Evolutionary conservation across 1,140 invertebrate species (phyloP).

Genomic region (Pseudomyrmex concolor): DNA sequence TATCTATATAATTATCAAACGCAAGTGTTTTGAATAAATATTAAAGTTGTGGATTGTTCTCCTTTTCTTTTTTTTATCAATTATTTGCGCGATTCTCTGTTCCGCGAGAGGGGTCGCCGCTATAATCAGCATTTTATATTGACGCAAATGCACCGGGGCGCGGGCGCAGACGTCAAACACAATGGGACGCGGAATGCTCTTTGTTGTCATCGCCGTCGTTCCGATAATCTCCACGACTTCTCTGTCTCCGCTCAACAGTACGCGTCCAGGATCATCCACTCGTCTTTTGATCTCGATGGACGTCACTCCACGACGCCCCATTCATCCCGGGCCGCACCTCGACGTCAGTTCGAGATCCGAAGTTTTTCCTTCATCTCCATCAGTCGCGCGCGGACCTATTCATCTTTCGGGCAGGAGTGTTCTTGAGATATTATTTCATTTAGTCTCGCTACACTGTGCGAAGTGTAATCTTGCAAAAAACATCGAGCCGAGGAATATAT

Average conservation of each 20-base stretch:
- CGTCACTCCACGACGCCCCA: conserved; percentile 53
- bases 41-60: too few relatives aligned
- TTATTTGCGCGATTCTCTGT: background rate
- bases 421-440: conserved; percentile 56
- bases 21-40: too few relatives aligned
- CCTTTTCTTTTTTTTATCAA: background rate
- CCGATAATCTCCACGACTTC: conserved; percentile 60
- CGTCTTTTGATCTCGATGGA: conserved; percentile 63
- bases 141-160: conserved; percentile 43
- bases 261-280: conserved; percentile 62
- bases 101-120: background rate
- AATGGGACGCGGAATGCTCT: conserved; percentile 55
- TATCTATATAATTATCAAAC: background rate
- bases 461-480: too few relatives aligned
- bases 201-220: conserved; percentile 54
- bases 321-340: conserved; percentile 49
- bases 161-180: conserved; percentile 43
- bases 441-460: background rate
- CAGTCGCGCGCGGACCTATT: conserved; percentile 56
- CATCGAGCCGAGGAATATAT: background rate
- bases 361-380: conserved; percentile 68
- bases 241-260: conserved; percentile 60
- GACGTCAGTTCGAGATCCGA: conserved; percentile 59
- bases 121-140: conserved; percentile 57
- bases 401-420: conserved; percentile 7